phyloP scores from a whole-genome alignment of 2,113 vertebrate species.

The Sinocyclocheilus grahami region DNA sequence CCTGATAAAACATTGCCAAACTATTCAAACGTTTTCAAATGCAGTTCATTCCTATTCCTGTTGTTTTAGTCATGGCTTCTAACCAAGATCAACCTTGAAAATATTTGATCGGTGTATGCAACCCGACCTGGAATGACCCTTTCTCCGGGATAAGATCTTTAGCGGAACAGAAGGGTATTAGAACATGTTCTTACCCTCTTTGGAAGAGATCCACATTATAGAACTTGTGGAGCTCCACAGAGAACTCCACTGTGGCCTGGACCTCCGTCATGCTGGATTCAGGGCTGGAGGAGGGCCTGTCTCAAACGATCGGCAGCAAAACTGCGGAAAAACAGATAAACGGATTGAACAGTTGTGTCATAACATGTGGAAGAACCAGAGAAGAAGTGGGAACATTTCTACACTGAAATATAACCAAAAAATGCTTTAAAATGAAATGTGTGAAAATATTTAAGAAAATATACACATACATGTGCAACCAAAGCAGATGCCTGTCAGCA shows the following conservation, averaged over 20 bases:
- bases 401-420: neutral
- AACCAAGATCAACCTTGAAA: constrained; percentile 3
- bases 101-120: neutral
- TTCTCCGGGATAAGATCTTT: neutral
- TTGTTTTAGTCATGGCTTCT: neutral
- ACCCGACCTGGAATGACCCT: constrained; percentile 1
- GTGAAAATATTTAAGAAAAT: neutral
- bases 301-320: constrained; percentile 77
- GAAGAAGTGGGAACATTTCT: neutral
- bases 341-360: neutral
- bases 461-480: neutral
- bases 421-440: neutral
- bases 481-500: neutral
- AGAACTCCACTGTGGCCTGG: constrained; percentile 98
- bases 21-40: neutral
- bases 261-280: constrained; percentile 95
- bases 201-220: constrained; percentile 99
- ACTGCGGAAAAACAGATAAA: constrained; percentile 56
- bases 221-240: constrained; percentile 98
- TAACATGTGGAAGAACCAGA: neutral
- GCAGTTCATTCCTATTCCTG: neutral
- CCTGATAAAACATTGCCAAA: neutral
- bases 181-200: constrained; percentile 85
- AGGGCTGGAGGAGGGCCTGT: constrained; percentile 73
- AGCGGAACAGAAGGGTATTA: neutral